Base-by-base conservation (phyloP, 2,888 invertebrate species). In the Cataglyphis cursor region DNA sequence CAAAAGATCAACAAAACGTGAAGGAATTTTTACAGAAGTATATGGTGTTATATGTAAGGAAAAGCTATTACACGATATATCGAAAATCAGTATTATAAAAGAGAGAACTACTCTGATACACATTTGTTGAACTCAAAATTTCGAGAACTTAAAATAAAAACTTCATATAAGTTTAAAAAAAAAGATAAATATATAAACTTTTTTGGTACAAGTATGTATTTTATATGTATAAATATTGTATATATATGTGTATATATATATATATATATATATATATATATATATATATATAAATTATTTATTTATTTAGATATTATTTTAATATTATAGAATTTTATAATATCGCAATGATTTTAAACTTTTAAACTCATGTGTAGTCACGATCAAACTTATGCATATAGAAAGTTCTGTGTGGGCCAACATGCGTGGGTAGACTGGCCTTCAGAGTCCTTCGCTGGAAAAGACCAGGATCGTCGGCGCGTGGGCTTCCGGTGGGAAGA, bases 391-490 rank as follows among this genome's bases (percentile, higher is more conserved):
- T 48, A 62, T 62, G 41, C 44, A 48, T 48, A 18, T 80, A 70
- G 68, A 72, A 64, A 73, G 74, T 74, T 65, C 61, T 65, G 90
- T 89, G 92, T 92, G 90, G 92, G 92, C 83, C 78, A 83, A 15
- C 12, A 8, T 61, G 88, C 84, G 92, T 92, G 86, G 92, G 92
- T 66, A 85, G 86, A n/a, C 65, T 92, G 91, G 91, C 93, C 93
- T 93, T 92, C 92, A 90, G 85, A 92, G 90, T 92, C 91, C 92
- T 92, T 92, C 91, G 87, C 66, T 87, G 90, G 90, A 91, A 90
- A 87, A 86, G 86, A 87, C 80, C 84, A 88, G 87, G 84, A 89
- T 86, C 85, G 86, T 85, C 78, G 38, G 68, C 70, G 90, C 88
- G 92, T 92, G 83, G 91, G 92, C 81, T 87, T 87, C 73, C 86